phyloP scores from a whole-genome alignment of 2,113 vertebrate genomes.

The Seriola rivoliana region DNA sequence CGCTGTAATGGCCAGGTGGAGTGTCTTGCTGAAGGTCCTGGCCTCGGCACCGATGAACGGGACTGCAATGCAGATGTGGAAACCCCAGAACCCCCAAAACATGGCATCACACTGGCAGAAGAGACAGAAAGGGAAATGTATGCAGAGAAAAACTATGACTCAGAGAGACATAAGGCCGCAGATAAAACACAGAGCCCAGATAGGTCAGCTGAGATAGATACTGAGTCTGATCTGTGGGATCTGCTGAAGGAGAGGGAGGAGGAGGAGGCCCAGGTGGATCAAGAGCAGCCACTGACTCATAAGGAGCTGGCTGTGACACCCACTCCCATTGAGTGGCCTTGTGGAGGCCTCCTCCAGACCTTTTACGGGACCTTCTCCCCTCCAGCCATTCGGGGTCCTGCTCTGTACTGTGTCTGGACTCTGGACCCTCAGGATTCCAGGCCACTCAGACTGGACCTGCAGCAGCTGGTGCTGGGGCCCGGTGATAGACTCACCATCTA shows the following conservation, averaged over 20 bases:
- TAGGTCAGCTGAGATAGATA: neutral
- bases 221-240: conserved; percentile 37
- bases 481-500: conserved; percentile 85
- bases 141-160: neutral
- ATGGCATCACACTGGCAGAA: neutral
- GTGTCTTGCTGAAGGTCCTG: conserved; percentile 82
- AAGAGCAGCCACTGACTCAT: neutral
- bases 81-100: neutral
- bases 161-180: accelerated
- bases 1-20: conserved; percentile 87
- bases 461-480: conserved; percentile 82
- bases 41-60: conserved; percentile 79
- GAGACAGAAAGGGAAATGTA: neutral
- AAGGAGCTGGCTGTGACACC: conserved; percentile 24
- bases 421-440: conserved; percentile 89
- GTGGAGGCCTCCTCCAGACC: conserved; percentile 86
- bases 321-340: conserved; percentile 74
- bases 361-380: conserved; percentile 91
- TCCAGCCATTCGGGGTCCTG: conserved; percentile 64
- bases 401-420: conserved; percentile 87
- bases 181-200: conserved; percentile 7
- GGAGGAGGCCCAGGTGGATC: neutral
- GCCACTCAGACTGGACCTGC: conserved; percentile 87
- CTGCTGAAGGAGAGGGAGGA: conserved; percentile 16
- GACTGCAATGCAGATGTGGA: conserved; percentile 59